Base-by-base conservation (phyloP, 2,113 vertebrate genomes). In the human region DNA sequence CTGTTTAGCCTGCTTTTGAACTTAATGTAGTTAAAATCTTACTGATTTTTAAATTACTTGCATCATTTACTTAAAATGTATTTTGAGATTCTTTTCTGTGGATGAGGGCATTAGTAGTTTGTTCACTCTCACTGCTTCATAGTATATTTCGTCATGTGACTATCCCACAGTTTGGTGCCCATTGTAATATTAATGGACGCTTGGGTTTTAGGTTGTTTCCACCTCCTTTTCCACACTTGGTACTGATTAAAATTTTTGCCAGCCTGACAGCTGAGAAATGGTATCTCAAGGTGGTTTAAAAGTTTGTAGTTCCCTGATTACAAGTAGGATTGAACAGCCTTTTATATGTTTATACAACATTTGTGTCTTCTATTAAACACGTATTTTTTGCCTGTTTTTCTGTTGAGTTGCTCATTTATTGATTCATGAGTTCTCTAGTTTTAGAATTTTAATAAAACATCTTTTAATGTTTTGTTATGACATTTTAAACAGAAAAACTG, bases 261-360 rank as follows among this genome's bases (percentile, higher is more conserved):
- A 61, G 0, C 78, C 17, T 78, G 48, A 61, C 87, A n/a, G 11
- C 20, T 81, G 73, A 81, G 35, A 90, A 93, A 66, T 68, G 73
- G 66, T 75, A 50, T 43, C 25, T 81, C 52, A n/a, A 64, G 52
- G 45, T 89, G 18, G 23, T 80, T 82, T 76, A 85, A 70, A 75
- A 43, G 89, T 55, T 84, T 25, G 8, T 76, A 82, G 45, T 68
- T 91, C 23, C 22, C 27, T 78, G 27, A 43, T 86, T 83, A 84
- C 4, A 59, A 73, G 55, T 78, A 43, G 14, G 25, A 16, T 73
- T 25, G 38, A 81, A 32, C 40, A 75, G 64, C 48, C 78, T 94
- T 94, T 66, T 87, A 22, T 92, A n/a, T 78, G 76, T 83, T 82
- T 89, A 40, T 78, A 50, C 50, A 70, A 80, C 75, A 81, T 94